These are phyloP conservation scores for Carassius auratus DNA, from an alignment of 2,113 vertebrate genomes.

Conservation along the genomic window DNA sequence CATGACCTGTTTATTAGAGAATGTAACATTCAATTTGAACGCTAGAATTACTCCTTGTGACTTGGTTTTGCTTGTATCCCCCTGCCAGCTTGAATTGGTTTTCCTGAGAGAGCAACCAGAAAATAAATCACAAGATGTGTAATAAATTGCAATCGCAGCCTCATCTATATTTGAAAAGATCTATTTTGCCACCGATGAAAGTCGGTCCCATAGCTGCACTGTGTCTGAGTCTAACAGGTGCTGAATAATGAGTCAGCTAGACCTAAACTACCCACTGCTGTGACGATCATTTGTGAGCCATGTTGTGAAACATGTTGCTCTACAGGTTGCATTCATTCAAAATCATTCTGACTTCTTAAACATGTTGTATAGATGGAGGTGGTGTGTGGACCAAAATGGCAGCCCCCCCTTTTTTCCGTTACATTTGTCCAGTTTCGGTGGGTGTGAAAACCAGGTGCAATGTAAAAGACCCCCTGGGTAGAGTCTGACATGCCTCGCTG, in stretches of 20 bases:
- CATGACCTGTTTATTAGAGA: conserved; percentile 37
- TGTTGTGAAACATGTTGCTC: conserved; percentile 24
- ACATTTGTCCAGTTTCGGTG: neutral
- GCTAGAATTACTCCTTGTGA: conserved; percentile 13
- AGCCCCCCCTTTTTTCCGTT: neutral
- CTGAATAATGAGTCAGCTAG: conserved; percentile 77
- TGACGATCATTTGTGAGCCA: neutral
- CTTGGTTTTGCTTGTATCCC: conserved; percentile 29
- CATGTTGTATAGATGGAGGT: neutral
- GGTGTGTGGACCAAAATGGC: neutral
- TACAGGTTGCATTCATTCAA: neutral
- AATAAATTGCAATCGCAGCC: conserved; percentile 56
- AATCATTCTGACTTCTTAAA: conserved; percentile 20
- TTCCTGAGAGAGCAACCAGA: conserved; percentile 46
- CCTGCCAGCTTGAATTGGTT: conserved; percentile 34
- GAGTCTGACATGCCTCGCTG: conserved; percentile 20
- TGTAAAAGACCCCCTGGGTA: conserved; percentile 33
- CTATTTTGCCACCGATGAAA: conserved; percentile 74
- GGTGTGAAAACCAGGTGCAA: conserved; percentile 8
- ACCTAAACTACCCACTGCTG: conserved; percentile 64
- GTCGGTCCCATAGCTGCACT: conserved; percentile 72
- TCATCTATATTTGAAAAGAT: conserved; percentile 77
- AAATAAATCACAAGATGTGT: conserved; percentile 50
- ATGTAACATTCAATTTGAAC: conserved; percentile 47
- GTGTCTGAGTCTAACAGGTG: conserved; percentile 68